Evolutionary conservation across 2,888 invertebrate genomes (phyloP), one percentile per base, ranked within the genome.

Genomic region (Odiellus spinosus): DNA sequence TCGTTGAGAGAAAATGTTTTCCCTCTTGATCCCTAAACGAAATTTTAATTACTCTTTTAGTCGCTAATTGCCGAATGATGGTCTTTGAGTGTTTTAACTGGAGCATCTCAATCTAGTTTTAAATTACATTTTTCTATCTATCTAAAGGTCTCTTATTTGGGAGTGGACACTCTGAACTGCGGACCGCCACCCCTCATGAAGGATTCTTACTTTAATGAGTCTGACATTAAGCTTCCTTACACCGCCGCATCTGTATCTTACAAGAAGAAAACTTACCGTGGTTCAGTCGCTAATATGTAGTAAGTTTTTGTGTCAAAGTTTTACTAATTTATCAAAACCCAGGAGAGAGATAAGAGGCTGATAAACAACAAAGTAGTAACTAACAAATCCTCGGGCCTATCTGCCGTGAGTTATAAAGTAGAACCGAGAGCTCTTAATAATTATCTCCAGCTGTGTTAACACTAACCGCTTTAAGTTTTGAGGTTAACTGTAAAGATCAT

Each of bases 231-330:
- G 18, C 58, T 73, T 18, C 73, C 73, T 1, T 73, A 73, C 56
- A 73, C 73, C 2, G 72, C 71, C 61, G 73, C 73, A 3, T 69
- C 73, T 0, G 69, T 71, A 15, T 66, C 68, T 12, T 72, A 71
- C 55, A 73, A 72, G 57, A 70, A 67, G 57, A 71, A 71, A 59
- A 73, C 73, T 1, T 73, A 73, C 58, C 64, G 73, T 35, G 73
- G 73, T 43, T 73, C 73, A 36, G 73, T 73, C 3, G 72, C 71
- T 26, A 66, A 71, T 44, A 73, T 73, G 71, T 67, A 64, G 73
- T 73, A 61, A 67, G 55, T 52, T 40, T 15, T 8, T 6, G 26
- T 26, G 26, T 19, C 20, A 48, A 33, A 21, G 33, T 33, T 12
- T 26, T n/a, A 14, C 3, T 42, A 43, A 40, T 12, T 10, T 42